phyloP scores from a whole-genome alignment of 2,113 vertebrate species.

The Calypte anna region DNA sequence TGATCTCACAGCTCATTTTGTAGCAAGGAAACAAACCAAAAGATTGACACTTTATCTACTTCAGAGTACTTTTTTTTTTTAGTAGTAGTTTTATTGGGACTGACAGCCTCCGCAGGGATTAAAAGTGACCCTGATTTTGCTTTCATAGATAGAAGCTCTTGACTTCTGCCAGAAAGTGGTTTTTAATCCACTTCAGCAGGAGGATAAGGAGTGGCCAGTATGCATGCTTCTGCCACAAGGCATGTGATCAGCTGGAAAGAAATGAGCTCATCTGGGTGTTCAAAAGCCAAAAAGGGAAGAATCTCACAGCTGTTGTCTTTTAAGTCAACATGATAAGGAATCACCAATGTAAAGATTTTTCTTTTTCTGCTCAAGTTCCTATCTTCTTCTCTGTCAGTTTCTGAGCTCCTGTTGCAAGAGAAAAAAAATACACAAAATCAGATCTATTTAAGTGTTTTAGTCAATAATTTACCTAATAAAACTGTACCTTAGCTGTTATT shows the following conservation, averaged over 20 bases:
- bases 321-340: slow-evolving; percentile 39
- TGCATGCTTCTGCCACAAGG: not conserved
- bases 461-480: not conserved
- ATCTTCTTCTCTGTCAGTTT: not conserved
- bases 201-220: not conserved
- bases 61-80: not conserved
- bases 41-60: not conserved
- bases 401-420: not conserved
- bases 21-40: not conserved
- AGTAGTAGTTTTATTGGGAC: not conserved
- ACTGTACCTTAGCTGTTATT: not conserved
- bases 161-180: not conserved
- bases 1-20: slow-evolving; percentile 11
- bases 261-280: slow-evolving; percentile 30
- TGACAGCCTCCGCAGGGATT: not conserved
- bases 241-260: slow-evolving; percentile 51
- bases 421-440: not conserved
- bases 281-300: slow-evolving; percentile 41
- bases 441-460: not conserved
- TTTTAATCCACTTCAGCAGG: not conserved
- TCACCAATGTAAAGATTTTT: not conserved
- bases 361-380: not conserved
- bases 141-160: not conserved
- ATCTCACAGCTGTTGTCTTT: slow-evolving; percentile 51
- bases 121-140: not conserved